These are phyloP conservation scores for Drosophila parthenogenetica DNA, from an alignment of 2,888 invertebrate species.

Conservation along the genomic window DNA sequence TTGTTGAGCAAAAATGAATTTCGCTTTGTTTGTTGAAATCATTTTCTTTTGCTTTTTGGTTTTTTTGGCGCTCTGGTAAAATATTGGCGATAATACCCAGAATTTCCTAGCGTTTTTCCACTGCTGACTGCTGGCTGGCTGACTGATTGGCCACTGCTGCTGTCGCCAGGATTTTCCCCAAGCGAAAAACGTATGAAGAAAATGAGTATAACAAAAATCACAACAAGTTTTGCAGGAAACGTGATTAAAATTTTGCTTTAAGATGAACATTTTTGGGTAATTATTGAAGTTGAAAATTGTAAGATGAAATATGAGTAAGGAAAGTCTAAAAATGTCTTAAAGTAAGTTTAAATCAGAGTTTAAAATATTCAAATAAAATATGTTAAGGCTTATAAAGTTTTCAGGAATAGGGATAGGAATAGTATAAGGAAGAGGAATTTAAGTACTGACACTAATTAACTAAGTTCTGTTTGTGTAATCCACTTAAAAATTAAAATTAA, in stretches of 20 bases:
- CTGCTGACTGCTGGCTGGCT: constrained; percentile 24
- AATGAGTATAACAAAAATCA: constrained; percentile 62
- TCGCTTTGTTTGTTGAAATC: constrained; percentile 76
- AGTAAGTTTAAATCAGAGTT: too few species aligned
- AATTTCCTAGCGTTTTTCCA: background rate
- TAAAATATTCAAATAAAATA: too few species aligned
- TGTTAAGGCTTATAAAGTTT: too few species aligned
- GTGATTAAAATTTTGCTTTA: constrained; percentile 29
- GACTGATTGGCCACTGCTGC: constrained; percentile 69
- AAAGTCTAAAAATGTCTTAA: too few species aligned
- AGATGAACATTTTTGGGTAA: background rate
- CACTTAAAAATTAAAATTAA: background rate
- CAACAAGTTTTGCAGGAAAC: constrained; percentile 53
- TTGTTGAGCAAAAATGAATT: constrained; percentile 65
- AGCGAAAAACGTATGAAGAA: background rate
- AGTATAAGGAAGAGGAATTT: too few species aligned
- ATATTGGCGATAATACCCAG: constrained; percentile 58
- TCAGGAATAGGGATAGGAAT: too few species aligned
- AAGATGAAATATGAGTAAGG: background rate
- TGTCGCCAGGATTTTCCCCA: constrained; percentile 46
- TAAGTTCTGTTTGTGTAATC: too few species aligned
- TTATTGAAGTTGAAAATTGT: background rate
- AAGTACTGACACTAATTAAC: too few species aligned
- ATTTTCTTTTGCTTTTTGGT: constrained; percentile 15
- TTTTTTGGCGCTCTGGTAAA: constrained; percentile 39